phyloP scores from a whole-genome alignment of 2,797 vertebrate genomes.

The Jordanella pulchra region DNA sequence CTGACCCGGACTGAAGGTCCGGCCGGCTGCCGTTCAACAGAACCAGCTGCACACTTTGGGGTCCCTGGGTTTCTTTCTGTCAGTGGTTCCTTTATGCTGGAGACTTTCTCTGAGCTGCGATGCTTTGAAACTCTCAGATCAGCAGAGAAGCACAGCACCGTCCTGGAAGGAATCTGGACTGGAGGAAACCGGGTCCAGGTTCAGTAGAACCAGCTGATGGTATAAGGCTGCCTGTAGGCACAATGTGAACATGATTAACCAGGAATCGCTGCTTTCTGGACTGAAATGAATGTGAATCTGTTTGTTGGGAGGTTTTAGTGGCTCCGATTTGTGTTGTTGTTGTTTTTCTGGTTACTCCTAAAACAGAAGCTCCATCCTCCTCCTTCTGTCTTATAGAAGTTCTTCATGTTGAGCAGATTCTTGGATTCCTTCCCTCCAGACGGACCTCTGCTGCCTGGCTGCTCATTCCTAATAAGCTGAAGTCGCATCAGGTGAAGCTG shows the following conservation, averaged over 20 bases:
- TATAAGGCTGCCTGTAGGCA: neutral
- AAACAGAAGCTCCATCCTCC: neutral
- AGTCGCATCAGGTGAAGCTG: neutral
- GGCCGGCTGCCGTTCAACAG: neutral
- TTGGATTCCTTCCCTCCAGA: no score
- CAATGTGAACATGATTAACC: neutral
- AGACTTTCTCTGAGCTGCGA: no score
- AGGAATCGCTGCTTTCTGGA: constrained; percentile 20
- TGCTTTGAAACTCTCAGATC: neutral
- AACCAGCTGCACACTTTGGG: constrained; percentile 39
- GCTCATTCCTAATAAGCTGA: neutral
- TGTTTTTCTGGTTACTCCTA: neutral
- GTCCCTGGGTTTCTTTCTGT: neutral
- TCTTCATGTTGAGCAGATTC: neutral
- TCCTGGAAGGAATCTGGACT: no score
- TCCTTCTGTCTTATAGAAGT: neutral
- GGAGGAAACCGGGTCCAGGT: neutral
- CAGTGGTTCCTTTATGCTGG: constrained; percentile 15
- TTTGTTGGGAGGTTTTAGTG: neutral
- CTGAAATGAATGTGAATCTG: constrained; percentile 8
- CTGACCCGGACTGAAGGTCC: neutral
- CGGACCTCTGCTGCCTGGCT: neutral
- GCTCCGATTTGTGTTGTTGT: neutral
- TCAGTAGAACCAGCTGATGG: constrained; percentile 1
- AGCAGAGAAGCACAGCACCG: neutral